Evolutionary conservation across 2,113 vertebrate species (phyloP), one percentile per base, ranked within the genome.

Genomic region (Willisornis vidua): DNA sequence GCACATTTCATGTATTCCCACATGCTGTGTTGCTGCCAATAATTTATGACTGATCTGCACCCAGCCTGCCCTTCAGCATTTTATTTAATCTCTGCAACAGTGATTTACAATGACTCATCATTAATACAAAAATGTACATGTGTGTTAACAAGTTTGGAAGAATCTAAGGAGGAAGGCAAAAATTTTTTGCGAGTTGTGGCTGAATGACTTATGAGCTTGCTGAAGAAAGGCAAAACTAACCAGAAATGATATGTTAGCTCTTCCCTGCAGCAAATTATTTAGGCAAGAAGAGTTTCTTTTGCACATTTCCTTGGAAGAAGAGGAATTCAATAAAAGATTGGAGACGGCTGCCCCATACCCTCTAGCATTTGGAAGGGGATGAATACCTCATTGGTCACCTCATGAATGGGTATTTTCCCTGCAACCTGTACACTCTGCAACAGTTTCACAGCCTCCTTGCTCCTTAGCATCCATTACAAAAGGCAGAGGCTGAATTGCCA

Each of bases 31-130:
- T 98, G 96, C 97, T 98, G 98, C 98, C 98, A 99, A 98, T 99
- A 98, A 99, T 99, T 99, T 98, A 99, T 99, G 98, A 99, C 98
- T 98, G 98, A 99, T 99, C 98, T 98, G 97, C 97, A 98, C 98
- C 98, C 98, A 98, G 96, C 97, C 97, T 97, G 97, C 98, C 98
- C 98, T 98, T 99, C 98, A 99, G 98, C 98, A 98, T 98, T 99
- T 98, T 97, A 98, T 98, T 99, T 99, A 99, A 99, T 99, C 98
- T 98, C 98, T 97, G 97, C 98, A 98, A 97, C 98, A 97, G 95
- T 97, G 96, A 98, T 96, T 98, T 98, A 98, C 96, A 95, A 95
- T 98, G 98, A 98, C 97, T 98, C 89, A 98, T 98, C 98, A 99
- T 99, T 98, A 98, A 98, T 98, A 98, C 96, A 98, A 98, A 98